Percentiles rank a stretch among this genome's conserved stretches.
phyloP scores from a whole-genome alignment of 2,797 vertebrate genomes.

The Simalia tracyae region DNA sequence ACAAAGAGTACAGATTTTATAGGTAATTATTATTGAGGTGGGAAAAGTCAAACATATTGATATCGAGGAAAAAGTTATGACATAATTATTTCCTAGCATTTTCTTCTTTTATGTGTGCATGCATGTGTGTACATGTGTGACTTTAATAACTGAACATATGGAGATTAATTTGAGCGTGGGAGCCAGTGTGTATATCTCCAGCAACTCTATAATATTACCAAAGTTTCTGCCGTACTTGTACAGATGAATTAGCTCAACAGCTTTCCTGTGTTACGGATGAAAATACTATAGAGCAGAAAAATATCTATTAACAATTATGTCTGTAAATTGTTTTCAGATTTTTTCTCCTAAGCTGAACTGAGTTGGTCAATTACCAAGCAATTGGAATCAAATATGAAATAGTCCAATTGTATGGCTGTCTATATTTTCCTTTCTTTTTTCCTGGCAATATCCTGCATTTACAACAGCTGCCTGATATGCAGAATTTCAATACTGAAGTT shows the following conservation, averaged over 20 bases:
- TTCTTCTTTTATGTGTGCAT: constrained; percentile 2
- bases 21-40: constrained; percentile 47
- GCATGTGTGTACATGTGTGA: neutral
- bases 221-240: constrained; percentile 56
- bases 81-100: constrained; percentile 35
- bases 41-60: constrained; percentile 35
- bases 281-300: constrained; percentile 26
- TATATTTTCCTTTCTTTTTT: neutral
- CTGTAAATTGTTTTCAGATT: neutral
- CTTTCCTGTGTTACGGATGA: constrained; percentile 37
- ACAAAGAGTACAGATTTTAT: constrained; percentile 31
- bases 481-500: neutral
- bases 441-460: neutral
- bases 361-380: neutral
- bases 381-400: neutral
- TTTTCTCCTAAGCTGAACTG: neutral
- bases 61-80: constrained; percentile 45
- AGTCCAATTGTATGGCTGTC: neutral
- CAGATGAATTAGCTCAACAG: constrained; percentile 45
- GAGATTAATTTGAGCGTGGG: constrained; percentile 63
- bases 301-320: constrained; percentile 8
- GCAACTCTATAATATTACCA: constrained; percentile 59
- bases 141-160: constrained; percentile 60
- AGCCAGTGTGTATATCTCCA: constrained; percentile 58
- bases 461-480: neutral